Conservation (phyloP, 1,140 invertebrate genomes). For the Bathynomus jamesi region DNA sequence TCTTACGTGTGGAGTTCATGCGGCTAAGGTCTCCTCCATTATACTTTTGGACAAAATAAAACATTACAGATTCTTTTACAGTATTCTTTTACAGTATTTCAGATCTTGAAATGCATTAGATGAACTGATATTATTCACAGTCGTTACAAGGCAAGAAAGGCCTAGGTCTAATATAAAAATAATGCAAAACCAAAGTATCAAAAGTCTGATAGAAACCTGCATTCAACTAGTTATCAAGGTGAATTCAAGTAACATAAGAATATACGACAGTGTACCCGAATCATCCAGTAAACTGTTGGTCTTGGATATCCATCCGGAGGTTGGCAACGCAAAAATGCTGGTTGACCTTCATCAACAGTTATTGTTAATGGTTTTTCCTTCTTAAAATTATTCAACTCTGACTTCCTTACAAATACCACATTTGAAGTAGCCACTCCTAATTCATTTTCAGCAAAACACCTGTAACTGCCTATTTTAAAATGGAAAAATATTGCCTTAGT, state of each 20-base stretch:
- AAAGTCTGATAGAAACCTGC: too few species aligned
- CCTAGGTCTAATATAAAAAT: too few species aligned
- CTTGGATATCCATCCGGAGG: constrained; percentile 91
- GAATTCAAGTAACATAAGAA: background rate
- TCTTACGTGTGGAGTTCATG: constrained; percentile 87
- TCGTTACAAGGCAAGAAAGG: too few species aligned
- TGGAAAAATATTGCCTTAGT: too few species aligned
- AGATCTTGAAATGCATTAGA: background rate
- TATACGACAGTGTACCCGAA: constrained; percentile 49
- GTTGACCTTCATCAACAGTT: constrained; percentile 72
- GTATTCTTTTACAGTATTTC: background rate
- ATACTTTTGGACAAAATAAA: constrained; percentile 44
- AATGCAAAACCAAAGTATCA: too few species aligned
- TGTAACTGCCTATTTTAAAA: constrained; percentile 86
- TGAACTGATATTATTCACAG: background rate
- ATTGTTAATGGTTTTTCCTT: constrained; percentile 57
- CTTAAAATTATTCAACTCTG: constrained; percentile 85
- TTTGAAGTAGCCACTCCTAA: constrained; percentile 91
- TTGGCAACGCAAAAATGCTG: constrained; percentile 74
- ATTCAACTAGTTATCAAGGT: background rate
- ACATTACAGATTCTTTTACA: background rate
- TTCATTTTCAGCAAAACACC: constrained; percentile 92
- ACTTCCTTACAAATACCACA: constrained; percentile 85
- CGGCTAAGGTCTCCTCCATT: constrained; percentile 67
- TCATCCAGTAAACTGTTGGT: constrained; percentile 86